phyloP scores from a whole-genome alignment of 2,113 vertebrate genomes.

The Phocoena sinus region DNA sequence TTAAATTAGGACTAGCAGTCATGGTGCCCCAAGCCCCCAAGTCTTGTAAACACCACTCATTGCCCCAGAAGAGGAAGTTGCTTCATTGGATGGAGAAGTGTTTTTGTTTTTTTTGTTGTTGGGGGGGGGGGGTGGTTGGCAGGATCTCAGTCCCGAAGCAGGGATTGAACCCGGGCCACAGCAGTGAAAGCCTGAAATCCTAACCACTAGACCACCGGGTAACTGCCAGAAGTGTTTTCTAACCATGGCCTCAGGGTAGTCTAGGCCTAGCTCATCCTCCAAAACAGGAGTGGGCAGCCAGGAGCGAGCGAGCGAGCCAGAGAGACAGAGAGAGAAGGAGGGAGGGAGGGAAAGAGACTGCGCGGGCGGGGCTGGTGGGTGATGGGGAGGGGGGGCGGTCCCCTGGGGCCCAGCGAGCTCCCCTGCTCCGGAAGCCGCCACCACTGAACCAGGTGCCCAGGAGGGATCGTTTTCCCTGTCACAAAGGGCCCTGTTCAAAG shows the following conservation, averaged over 20 bases:
- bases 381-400: background rate
- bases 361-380: background rate
- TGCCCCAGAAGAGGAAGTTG: background rate
- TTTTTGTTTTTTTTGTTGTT: background rate
- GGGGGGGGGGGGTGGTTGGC: rapidly evolving
- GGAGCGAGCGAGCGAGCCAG: background rate
- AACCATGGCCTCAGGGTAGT: background rate
- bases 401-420: background rate
- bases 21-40: too few species aligned
- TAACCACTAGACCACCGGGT: background rate
- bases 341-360: background rate
- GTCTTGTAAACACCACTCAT: background rate
- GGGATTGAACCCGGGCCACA: background rate
- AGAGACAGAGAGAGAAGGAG: background rate
- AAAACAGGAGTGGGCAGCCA: too few species aligned
- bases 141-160: background rate
- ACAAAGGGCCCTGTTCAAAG: constrained; percentile 43
- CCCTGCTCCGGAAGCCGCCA: background rate
- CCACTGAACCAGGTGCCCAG: background rate
- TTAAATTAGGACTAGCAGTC: background rate
- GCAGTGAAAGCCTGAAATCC: background rate
- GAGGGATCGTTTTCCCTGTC: constrained; percentile 32
- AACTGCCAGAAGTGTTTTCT: background rate
- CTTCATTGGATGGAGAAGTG: background rate
- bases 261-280: background rate